Evolutionary conservation across 2,797 vertebrate species (phyloP).

Genomic region (Notolepis coatsorum): DNA sequence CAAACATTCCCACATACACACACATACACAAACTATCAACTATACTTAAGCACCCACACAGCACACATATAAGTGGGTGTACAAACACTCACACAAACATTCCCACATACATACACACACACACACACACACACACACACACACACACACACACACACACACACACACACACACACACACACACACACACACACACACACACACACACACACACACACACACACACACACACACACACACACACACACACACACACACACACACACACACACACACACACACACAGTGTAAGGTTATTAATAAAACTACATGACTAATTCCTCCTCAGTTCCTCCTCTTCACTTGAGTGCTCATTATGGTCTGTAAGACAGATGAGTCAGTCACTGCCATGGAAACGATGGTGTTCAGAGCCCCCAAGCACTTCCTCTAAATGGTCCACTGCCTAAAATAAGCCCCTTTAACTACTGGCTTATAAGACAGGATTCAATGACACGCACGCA

Average conservation of each 20-base stretch:
- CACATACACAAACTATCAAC: background rate
- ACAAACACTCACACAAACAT: background rate
- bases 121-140: background rate
- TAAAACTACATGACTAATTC: conserved; percentile 78
- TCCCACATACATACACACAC: background rate
- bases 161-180: conserved; percentile 38
- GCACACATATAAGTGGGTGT: background rate
- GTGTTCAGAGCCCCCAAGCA: conserved; percentile 66
- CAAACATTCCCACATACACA: no score
- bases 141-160: conserved; percentile 15
- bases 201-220: conserved; percentile 1
- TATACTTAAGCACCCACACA: background rate
- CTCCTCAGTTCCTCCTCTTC: conserved; percentile 67
- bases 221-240: conserved; percentile 8
- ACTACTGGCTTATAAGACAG: conserved; percentile 44
- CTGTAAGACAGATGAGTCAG: conserved; percentile 76
- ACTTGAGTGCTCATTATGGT: conserved; percentile 78
- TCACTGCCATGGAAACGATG: conserved; percentile 71
- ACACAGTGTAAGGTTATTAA: conserved; percentile 61
- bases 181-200: conserved; percentile 45
- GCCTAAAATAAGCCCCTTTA: conserved; percentile 71
- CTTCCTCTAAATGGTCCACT: conserved; percentile 58
- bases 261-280: conserved; percentile 6
- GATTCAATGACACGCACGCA: conserved; percentile 25
- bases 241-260: conserved; percentile 10